Evolutionary conservation across 2,797 vertebrate species (phyloP).

Genomic region (Ptychadena robeensis): DNA sequence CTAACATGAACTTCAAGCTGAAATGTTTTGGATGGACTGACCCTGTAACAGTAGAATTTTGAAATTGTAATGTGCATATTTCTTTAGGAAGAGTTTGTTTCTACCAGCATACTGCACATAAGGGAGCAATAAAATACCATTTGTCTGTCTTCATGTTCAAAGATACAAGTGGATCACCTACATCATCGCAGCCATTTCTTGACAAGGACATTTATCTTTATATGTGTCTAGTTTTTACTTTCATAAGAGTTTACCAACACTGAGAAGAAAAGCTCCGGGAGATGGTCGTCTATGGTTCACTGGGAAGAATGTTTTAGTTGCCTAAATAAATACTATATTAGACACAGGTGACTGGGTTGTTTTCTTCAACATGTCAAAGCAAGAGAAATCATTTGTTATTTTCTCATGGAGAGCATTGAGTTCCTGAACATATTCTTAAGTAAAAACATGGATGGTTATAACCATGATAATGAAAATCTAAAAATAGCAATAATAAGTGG

Average conservation of each 20-base stretch:
- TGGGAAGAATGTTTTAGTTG: constrained; percentile 26
- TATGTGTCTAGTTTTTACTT: neutral
- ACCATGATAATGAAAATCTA: too few species aligned
- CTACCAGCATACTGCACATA: constrained; percentile 21
- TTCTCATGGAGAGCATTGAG: constrained; percentile 2
- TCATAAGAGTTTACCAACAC: neutral
- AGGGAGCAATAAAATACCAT: neutral
- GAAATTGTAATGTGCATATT: too few species aligned
- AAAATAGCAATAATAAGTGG: too few species aligned
- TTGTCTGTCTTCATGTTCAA: neutral
- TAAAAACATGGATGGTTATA: too few species aligned
- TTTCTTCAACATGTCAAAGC: neutral
- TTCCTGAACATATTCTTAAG: neutral
- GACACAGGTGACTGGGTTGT: constrained; percentile 3
- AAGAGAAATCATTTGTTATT: neutral
- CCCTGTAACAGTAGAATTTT: too few species aligned
- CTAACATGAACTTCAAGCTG: too few species aligned
- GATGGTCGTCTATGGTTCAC: constrained; percentile 15
- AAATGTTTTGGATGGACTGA: too few species aligned
- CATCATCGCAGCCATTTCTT: constrained; percentile 17
- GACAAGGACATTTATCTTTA: constrained; percentile 20
- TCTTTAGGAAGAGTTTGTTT: neutral
- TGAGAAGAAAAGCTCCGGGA: neutral
- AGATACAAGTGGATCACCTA: neutral
- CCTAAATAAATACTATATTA: neutral